Evolutionary conservation across 1,140 invertebrate species (phyloP).

Genomic region (Pseudomyrmex pallidus): DNA sequence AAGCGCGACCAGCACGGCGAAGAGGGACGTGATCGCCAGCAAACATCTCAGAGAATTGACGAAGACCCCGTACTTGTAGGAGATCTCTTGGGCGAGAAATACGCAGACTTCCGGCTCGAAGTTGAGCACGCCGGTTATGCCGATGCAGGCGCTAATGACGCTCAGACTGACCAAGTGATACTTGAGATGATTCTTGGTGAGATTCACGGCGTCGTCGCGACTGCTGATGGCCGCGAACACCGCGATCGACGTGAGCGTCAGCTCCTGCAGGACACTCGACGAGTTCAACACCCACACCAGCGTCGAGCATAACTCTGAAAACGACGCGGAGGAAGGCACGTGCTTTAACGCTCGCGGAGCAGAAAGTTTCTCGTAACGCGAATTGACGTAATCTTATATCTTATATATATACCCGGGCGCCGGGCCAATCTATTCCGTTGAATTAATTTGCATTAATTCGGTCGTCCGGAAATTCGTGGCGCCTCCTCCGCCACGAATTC

Average conservation of each 20-base stretch:
- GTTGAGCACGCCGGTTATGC: constrained; percentile 82
- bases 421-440: background rate
- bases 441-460: constrained; percentile 20
- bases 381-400: background rate
- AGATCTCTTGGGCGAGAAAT: constrained; percentile 84
- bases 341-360: background rate
- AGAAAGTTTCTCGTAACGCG: background rate
- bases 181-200: constrained; percentile 86
- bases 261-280: constrained; percentile 85
- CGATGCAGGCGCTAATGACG: constrained; percentile 85
- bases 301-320: constrained; percentile 83
- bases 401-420: background rate
- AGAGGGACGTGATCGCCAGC: constrained; percentile 78
- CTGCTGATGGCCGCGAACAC: constrained; percentile 84
- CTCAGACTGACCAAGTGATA: constrained; percentile 86
- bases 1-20: constrained; percentile 74
- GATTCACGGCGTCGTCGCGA: constrained; percentile 76
- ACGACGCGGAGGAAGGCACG: background rate
- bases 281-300: constrained; percentile 85
- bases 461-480: background rate
- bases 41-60: constrained; percentile 83
- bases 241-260: constrained; percentile 85
- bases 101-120: constrained; percentile 83
- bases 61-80: constrained; percentile 85
- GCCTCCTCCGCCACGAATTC: background rate